These are phyloP conservation scores for Carposina sasakii DNA, from an alignment of 1,140 invertebrate species.

Conservation along the genomic window DNA sequence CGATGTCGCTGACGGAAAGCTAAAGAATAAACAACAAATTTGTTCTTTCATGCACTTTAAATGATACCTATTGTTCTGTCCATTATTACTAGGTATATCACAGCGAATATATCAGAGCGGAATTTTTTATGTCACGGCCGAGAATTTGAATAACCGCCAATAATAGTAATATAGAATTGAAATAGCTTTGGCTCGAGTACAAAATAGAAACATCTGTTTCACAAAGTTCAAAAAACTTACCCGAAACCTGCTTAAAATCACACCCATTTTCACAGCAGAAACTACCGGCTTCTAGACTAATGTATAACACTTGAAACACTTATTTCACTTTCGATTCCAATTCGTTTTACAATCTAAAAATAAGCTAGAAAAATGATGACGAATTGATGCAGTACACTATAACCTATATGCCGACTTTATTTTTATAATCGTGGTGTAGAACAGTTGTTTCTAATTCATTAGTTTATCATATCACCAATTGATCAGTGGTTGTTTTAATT, in stretches of 20 bases:
- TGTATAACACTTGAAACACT: neutral
- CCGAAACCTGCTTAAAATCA: constrained; percentile 53
- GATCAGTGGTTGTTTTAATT: no score
- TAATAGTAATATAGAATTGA: constrained; percentile 10
- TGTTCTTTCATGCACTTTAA: no score
- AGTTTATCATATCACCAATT: no score
- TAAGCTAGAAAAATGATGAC: constrained; percentile 52
- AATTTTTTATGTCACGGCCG: constrained; percentile 28
- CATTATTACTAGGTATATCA: no score
- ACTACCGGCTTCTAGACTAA: no score
- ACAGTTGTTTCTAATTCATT: no score
- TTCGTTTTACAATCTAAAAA: constrained; percentile 41
- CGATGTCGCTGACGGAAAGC: no score
- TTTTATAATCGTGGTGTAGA: no score
- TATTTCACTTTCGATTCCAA: neutral
- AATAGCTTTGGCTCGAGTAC: constrained; percentile 18
- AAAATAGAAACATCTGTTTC: neutral
- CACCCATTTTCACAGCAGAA: constrained; percentile 44
- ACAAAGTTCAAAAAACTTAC: constrained; percentile 2
- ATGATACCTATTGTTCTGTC: no score
- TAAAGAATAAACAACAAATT: no score
- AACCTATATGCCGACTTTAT: constrained; percentile 51
- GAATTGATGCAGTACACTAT: constrained; percentile 34
- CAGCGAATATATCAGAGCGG: neutral
- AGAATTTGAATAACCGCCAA: constrained; percentile 36